phyloP scores from a whole-genome alignment of 1,140 invertebrate species.

The Heliconius nattereri region DNA sequence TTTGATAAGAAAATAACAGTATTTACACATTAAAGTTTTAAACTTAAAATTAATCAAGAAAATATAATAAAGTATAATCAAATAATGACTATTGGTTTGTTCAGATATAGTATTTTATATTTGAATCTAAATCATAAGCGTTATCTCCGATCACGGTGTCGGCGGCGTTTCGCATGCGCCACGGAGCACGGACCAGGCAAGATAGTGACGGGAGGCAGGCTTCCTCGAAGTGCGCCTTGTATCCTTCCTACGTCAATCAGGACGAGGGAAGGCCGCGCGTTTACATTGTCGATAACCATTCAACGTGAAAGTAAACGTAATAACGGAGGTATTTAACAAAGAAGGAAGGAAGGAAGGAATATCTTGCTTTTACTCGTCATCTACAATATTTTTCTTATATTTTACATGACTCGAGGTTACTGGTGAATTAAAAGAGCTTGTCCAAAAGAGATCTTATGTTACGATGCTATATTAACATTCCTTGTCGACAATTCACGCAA shows the following conservation, averaged over 20 bases:
- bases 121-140: conserved; percentile 60
- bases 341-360: background rate
- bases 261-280: conserved; percentile 42
- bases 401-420: too few species aligned
- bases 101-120: background rate
- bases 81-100: conserved; percentile 3
- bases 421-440: too few species aligned
- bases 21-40: background rate
- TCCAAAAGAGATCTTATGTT: too few species aligned
- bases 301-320: conserved; percentile 7
- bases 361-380: background rate
- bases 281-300: conserved; percentile 43
- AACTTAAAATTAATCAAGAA: background rate
- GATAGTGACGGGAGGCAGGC: conserved; percentile 53
- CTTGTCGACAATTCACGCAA: background rate
- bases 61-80: background rate
- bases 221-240: conserved; percentile 65
- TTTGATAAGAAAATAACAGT: background rate
- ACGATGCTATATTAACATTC: too few species aligned
- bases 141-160: conserved; percentile 73
- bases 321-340: background rate
- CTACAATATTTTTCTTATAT: background rate
- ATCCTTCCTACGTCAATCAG: conserved; percentile 55
- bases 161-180: conserved; percentile 70
- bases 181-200: conserved; percentile 49